These are phyloP conservation scores for Cacatua alba DNA, from an alignment of 2,113 vertebrate species.

Conservation along the genomic window DNA sequence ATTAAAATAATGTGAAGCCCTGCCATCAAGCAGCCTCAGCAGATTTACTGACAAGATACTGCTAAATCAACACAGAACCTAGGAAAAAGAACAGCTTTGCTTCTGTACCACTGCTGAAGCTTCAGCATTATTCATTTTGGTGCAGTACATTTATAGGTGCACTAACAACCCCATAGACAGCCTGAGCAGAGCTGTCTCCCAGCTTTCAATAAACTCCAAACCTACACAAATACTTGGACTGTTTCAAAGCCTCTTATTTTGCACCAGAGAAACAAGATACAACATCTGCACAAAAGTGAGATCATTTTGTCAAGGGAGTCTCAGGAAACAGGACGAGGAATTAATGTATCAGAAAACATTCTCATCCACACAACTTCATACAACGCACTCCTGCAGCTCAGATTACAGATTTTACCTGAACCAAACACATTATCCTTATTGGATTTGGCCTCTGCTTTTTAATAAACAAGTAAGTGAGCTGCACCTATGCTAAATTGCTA, in stretches of 20 bases:
- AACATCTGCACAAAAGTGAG: slow-evolving; percentile 63
- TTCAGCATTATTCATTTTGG: background rate
- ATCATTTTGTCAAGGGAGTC: slow-evolving; percentile 52
- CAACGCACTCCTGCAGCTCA: background rate
- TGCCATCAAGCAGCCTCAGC: slow-evolving; percentile 13
- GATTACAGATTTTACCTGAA: background rate
- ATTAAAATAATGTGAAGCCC: background rate
- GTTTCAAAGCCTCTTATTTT: slow-evolving; percentile 10
- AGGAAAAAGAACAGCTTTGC: background rate
- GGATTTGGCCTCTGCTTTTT: background rate
- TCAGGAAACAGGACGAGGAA: background rate
- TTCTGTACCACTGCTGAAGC: background rate
- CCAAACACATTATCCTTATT: background rate
- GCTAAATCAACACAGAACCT: background rate
- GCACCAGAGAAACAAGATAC: slow-evolving; percentile 40
- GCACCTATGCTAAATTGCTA: background rate
- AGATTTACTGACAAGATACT: background rate
- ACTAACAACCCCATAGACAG: background rate
- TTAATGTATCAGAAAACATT: background rate
- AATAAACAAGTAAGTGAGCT: background rate
- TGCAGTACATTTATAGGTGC: background rate
- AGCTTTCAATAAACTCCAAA: background rate
- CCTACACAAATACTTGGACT: slow-evolving; percentile 14
- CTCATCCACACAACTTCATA: background rate
- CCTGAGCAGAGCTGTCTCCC: background rate